Percentiles rank a stretch among this genome's conserved stretches.
These are phyloP conservation scores for Pomacea canaliculata DNA, from an alignment of 2,888 invertebrate species.

Conservation along the genomic window DNA sequence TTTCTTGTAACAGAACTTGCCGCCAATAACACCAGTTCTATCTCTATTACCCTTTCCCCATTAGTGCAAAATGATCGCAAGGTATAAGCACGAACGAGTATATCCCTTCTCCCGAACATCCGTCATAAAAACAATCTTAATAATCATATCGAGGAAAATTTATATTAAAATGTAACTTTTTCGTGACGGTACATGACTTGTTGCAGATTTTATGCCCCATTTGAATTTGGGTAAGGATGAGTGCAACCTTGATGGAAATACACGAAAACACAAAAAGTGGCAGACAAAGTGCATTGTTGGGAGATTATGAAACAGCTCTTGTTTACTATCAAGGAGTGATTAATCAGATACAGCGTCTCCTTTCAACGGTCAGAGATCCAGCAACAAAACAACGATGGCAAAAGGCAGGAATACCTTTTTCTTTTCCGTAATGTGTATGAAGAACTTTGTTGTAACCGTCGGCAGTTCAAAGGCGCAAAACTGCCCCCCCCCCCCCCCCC, in stretches of 20 bases:
- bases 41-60: too few species aligned
- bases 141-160: too few species aligned
- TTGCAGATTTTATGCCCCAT: too few species aligned
- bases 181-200: too few species aligned
- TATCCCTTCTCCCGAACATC: too few species aligned
- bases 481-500: background rate
- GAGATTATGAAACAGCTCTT: slow-evolving; percentile 93
- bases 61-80: too few species aligned
- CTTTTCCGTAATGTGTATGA: background rate
- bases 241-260: slow-evolving; percentile 44
- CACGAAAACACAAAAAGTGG: slow-evolving; percentile 92
- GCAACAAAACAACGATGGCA: slow-evolving; percentile 82
- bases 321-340: slow-evolving; percentile 94
- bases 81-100: too few species aligned
- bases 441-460: background rate
- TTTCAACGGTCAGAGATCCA: slow-evolving; percentile 74
- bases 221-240: background rate
- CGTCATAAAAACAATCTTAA: too few species aligned
- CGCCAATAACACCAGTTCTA: too few species aligned
- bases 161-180: too few species aligned
- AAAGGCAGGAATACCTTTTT: slow-evolving; percentile 75
- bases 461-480: background rate
- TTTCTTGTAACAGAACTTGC: too few species aligned
- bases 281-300: slow-evolving; percentile 93
- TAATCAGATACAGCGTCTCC: slow-evolving; percentile 88